Percentiles rank a stretch among this genome's conserved stretches.
Evolutionary conservation across 2,888 invertebrate species (phyloP).

Genomic region (Hypomecis atomaria): DNA sequence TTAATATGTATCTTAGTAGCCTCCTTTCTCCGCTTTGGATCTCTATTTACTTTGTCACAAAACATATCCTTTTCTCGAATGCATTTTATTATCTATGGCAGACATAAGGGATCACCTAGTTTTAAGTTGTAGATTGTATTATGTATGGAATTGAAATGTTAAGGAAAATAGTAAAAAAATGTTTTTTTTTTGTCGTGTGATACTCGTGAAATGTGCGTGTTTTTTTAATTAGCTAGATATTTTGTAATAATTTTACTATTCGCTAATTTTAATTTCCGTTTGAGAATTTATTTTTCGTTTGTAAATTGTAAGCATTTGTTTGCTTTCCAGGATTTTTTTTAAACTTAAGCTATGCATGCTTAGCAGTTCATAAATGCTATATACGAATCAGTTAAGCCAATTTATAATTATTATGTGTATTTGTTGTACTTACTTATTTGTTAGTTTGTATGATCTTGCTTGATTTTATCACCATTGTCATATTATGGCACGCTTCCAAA

Average conservation of each 20-base stretch:
- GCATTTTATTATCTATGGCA: constrained; percentile 31
- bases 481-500: constrained; percentile 82
- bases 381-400: constrained; percentile 69
- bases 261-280: constrained; percentile 48
- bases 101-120: constrained; percentile 33
- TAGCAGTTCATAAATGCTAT: constrained; percentile 83
- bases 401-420: constrained; percentile 68
- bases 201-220: constrained; percentile 64
- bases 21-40: constrained; percentile 12
- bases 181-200: constrained; percentile 58
- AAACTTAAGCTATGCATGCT: constrained; percentile 81
- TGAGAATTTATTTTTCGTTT: constrained; percentile 63
- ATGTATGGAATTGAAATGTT: constrained; percentile 52
- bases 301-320: constrained; percentile 85
- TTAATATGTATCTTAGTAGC: not conserved
- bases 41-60: constrained; percentile 25
- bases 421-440: constrained; percentile 81
- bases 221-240: constrained; percentile 53
- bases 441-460: constrained; percentile 71
- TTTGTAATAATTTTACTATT: constrained; percentile 49
- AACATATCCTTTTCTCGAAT: constrained; percentile 27
- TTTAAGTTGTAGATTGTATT: constrained; percentile 39
- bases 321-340: constrained; percentile 73
- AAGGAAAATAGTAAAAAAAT: constrained; percentile 35
- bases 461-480: constrained; percentile 68